Evolutionary conservation across 2,113 vertebrate species (phyloP), one percentile per base, ranked within the genome.

Genomic region (Stictonetta naevosa): DNA sequence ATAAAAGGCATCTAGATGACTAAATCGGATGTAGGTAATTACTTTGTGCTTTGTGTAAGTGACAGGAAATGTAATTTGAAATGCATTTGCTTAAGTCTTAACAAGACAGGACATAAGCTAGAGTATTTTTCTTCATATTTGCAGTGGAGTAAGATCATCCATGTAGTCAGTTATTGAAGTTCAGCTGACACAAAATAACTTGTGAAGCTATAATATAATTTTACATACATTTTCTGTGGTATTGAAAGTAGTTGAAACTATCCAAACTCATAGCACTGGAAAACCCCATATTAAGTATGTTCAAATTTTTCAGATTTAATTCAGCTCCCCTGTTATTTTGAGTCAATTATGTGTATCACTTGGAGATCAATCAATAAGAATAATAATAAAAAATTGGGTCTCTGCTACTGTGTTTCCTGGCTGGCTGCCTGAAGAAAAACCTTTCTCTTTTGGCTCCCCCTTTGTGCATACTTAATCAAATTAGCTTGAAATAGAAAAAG

Each of bases 11-110:
- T 91, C 77, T 64, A 96, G 83, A 95, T 93, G 69, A 97, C 93
- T 97, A 92, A 87, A 96, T 96, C 77, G 21, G 95, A 95, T 95
- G 77, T 93, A 93, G 88, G 93, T 95, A 96, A 96, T 96, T 95
- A 96, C 93, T 95, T 95, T 93, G 88, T 94, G 83, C 86, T 95
- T 91, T 85, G 71, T 82, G 53, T 79, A 95, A 92, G 89, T 95
- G 92, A 91, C 86, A 96, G 86, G 74, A 96, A 96, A 95, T 87
- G 77, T 94, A 93, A 91, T 92, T 92, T 36, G 86, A 89, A 95
- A 89, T 91, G 67, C 91, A 95, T 97, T 97, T 94, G 84, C 86
- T 95, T 95, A 93, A 89, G 84, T 91, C 83, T 92, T 95, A 95
- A 91, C 83, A 93, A 79, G 74, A 86, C 42, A 91, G 44, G 53